Percentiles rank a stretch among this genome's conserved stretches.
Conservation (phyloP, 1,140 invertebrate genomes). For the Diachasma alloeum region DNA sequence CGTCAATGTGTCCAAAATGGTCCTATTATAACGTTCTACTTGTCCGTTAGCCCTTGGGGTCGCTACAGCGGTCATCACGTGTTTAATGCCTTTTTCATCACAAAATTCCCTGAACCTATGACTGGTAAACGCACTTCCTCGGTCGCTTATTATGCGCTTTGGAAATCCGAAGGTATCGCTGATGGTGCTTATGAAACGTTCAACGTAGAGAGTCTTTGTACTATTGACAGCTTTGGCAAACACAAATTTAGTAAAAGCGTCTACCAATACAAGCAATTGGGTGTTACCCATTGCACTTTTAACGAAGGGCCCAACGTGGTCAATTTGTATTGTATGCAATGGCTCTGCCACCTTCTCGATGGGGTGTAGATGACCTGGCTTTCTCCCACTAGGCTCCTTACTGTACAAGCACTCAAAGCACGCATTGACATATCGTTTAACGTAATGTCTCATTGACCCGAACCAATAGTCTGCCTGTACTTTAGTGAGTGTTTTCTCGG, state of each 20-base stretch:
- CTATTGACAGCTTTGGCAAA: constrained; percentile 42
- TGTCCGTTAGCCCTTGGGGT: no score
- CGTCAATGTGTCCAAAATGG: no score
- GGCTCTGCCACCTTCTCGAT: constrained; percentile 45
- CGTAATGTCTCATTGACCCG: constrained; percentile 34
- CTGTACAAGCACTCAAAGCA: constrained; percentile 43
- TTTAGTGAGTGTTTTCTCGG: constrained; percentile 44
- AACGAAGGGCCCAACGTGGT: constrained; percentile 44
- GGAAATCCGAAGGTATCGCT: no score
- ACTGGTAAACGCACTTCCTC: no score
- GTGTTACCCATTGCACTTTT: constrained; percentile 32
- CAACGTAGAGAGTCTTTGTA: constrained; percentile 23
- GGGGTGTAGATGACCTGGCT: constrained; percentile 41
- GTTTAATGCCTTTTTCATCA: no score
- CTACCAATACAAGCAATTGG: constrained; percentile 47
- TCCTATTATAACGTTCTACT: no score
- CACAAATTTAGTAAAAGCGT: constrained; percentile 52
- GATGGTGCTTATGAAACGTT: background rate
- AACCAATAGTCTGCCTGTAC: constrained; percentile 38
- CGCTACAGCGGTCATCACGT: no score
- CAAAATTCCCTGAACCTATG: no score
- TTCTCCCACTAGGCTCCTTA: constrained; percentile 41
- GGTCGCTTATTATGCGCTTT: no score
- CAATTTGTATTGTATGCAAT: constrained; percentile 48
- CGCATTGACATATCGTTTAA: constrained; percentile 37